Conservation (phyloP, 2,113 vertebrate species). For the Brachyhypopomus gauderio region DNA sequence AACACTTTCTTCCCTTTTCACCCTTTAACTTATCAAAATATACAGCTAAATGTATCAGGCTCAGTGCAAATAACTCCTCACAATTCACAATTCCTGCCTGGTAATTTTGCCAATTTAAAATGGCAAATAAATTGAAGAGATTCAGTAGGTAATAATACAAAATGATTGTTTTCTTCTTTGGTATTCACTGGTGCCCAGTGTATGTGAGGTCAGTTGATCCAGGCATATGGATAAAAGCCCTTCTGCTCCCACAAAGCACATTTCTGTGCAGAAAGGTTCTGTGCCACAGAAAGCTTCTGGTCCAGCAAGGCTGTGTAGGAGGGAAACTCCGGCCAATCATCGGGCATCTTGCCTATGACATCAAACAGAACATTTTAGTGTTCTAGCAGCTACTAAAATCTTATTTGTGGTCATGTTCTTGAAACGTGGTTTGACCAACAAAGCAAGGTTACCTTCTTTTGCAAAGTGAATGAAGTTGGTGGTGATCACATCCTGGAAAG, state of each 20-base stretch:
- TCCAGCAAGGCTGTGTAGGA: conserved; percentile 67
- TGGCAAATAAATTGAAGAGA: too few species aligned
- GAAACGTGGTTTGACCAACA: neutral
- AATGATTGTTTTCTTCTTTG: neutral
- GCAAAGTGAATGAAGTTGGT: conserved; percentile 70
- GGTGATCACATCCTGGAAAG: conserved; percentile 69
- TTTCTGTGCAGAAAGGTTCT: conserved; percentile 41
- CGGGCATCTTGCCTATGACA: conserved; percentile 69
- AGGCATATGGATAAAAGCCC: conserved; percentile 70
- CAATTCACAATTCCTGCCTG: neutral
- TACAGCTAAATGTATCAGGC: neutral
- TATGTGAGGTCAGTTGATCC: conserved; percentile 67
- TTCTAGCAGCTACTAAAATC: neutral
- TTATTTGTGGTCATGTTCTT: neutral
- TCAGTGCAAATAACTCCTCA: conserved; percentile 16
- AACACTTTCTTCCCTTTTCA: neutral
- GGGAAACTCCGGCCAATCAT: conserved; percentile 70
- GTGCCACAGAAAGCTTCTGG: conserved; percentile 24
- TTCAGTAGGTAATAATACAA: neutral
- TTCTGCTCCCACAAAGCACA: conserved; percentile 73
- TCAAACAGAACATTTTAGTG: too few species aligned
- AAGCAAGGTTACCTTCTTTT: conserved; percentile 66
- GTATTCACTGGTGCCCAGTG: neutral
- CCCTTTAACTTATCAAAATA: neutral
- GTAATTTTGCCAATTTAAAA: neutral